Conservation (phyloP, 1,140 invertebrate species). For the Orussus abietinus region DNA sequence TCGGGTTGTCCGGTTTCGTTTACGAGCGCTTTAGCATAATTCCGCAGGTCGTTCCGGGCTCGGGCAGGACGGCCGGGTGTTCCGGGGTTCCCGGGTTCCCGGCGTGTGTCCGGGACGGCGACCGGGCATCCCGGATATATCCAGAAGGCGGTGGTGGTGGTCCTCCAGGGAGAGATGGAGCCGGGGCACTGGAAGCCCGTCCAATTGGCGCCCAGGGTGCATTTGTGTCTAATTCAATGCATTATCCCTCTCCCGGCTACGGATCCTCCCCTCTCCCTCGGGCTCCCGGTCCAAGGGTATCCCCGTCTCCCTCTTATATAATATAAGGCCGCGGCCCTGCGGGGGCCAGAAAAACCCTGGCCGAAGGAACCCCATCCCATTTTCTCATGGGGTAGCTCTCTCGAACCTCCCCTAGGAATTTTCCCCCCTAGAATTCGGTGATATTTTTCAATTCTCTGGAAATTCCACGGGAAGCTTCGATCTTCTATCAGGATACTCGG, state of each 20-base stretch:
- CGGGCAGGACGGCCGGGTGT: slow-evolving; percentile 1
- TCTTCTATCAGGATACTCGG: no score
- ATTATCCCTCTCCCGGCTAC: slow-evolving; percentile 35
- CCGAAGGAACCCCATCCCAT: no score
- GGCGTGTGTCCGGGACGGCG: slow-evolving; percentile 3
- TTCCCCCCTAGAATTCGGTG: no score
- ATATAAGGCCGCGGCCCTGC: no score
- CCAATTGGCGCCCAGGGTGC: slow-evolving; percentile 49
- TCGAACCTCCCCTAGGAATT: no score
- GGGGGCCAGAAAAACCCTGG: no score
- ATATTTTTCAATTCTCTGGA: no score
- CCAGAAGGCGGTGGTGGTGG: slow-evolving; percentile 34
- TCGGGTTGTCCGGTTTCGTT: slow-evolving; percentile 15
- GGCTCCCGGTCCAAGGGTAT: no score
- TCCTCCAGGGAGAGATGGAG: slow-evolving; percentile 39
- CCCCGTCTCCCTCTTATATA: no score
- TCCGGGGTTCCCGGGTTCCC: slow-evolving; percentile 14
- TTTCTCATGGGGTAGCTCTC: no score
- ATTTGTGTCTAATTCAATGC: slow-evolving; percentile 52
- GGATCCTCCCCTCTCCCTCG: no score
- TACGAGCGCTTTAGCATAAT: slow-evolving; percentile 23
- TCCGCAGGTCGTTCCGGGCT: slow-evolving; percentile 8
- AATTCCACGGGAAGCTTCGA: no score
- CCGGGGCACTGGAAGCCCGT: slow-evolving; percentile 42
- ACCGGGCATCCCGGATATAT: slow-evolving; percentile 24